phyloP scores from a whole-genome alignment of 2,797 vertebrate species.

The Sphenodon punctatus region DNA sequence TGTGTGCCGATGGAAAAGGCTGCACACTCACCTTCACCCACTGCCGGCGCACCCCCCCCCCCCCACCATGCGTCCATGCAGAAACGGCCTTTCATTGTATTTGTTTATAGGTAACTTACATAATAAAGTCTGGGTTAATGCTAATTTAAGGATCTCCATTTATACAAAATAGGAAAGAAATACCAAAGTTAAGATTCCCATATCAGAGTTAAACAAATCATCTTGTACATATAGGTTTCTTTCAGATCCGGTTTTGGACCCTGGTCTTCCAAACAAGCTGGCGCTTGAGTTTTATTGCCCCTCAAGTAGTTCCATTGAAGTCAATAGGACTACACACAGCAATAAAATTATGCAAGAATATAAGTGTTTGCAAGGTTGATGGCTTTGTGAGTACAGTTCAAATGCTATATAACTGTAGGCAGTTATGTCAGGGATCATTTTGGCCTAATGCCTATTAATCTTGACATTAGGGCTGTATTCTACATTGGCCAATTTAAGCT shows the following conservation, averaged over 20 bases:
- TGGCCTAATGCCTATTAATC: fast-evolving
- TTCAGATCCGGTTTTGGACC: background rate
- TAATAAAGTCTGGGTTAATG: background rate
- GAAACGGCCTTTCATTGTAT: background rate
- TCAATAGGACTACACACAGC: background rate
- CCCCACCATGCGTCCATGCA: no score
- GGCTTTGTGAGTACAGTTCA: background rate
- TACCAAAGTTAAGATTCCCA: background rate
- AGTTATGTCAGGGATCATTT: background rate
- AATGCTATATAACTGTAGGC: background rate
- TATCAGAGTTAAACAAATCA: background rate
- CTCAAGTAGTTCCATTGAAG: no score
- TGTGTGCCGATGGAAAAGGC: no score
- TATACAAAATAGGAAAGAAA: background rate
- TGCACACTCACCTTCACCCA: no score
- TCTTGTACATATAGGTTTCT: background rate
- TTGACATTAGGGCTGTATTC: background rate
- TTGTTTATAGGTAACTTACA: background rate
- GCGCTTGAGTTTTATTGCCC: no score
- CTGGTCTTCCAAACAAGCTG: background rate
- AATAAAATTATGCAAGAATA: background rate
- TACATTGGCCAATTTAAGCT: background rate
- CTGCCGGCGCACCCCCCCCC: no score
- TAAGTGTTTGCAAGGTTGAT: background rate
- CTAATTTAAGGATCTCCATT: background rate